Evolutionary conservation across 2,113 vertebrate genomes (phyloP).

Genomic region (Azemiops feae): DNA sequence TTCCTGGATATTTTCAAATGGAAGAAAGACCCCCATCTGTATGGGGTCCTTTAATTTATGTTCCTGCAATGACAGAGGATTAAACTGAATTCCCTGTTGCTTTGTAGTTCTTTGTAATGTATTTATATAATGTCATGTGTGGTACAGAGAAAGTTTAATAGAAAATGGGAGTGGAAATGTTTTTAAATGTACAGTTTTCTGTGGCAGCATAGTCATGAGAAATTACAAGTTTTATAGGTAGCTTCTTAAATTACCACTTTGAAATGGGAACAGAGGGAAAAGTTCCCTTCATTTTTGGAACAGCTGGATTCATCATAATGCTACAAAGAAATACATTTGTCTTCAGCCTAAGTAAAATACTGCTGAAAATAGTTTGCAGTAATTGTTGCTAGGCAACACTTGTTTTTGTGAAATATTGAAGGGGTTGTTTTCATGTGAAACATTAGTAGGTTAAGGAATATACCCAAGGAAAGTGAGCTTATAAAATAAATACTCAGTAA

Average conservation of each 20-base stretch:
- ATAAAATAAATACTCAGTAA: constrained; percentile 7
- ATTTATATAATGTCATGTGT: background rate
- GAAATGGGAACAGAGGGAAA: background rate
- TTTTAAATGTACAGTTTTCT: background rate
- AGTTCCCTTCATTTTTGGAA: background rate
- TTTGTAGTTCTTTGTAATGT: background rate
- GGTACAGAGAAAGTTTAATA: background rate
- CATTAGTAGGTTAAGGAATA: constrained; percentile 14
- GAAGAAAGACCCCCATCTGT: background rate
- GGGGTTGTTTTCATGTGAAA: constrained; percentile 15
- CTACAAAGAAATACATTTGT: background rate
- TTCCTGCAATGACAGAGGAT: background rate
- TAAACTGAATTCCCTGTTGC: background rate
- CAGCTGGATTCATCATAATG: constrained; percentile 3
- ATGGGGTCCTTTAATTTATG: background rate
- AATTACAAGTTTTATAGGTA: background rate
- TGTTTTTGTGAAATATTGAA: constrained; percentile 15
- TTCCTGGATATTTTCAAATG: background rate
- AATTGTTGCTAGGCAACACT: constrained; percentile 9
- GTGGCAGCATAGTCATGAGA: background rate
- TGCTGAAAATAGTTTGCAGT: constrained; percentile 9
- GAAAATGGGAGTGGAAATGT: background rate
- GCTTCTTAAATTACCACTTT: background rate
- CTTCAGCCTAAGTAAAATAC: constrained; percentile 7
- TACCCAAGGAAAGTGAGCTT: constrained; percentile 11